A percentile compares a stretch with the other conserved stretches of the same genome.
Conservation (phyloP, 37 sponge, comb jelly and placozoan species). For the Amphimedon queenslandica region DNA sequence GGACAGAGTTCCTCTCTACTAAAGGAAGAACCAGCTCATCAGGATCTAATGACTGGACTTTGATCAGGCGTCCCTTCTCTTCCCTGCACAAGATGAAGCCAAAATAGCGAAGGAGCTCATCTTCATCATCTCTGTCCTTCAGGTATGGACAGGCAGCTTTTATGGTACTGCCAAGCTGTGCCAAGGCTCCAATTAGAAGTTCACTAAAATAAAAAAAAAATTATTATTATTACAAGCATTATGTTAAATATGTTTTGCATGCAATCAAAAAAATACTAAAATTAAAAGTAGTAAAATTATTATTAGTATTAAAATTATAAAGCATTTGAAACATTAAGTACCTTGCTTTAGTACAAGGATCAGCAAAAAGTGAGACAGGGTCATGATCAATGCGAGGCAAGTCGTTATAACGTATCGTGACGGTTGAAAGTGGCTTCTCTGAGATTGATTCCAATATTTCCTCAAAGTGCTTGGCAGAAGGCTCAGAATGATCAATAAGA, state of each 20-base stretch:
- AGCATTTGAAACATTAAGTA: background rate
- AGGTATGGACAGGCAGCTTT: conserved; percentile 10
- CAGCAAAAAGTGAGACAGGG: conserved; percentile 37
- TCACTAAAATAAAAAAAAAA: conserved; percentile 4
- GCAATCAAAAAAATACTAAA: background rate
- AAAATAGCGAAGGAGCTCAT: conserved; percentile 22
- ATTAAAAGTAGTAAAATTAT: too few relatives aligned
- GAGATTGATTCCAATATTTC: too few relatives aligned
- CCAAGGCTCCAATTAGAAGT: conserved; percentile 18
- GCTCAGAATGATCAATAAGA: too few relatives aligned
- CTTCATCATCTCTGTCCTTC: conserved; percentile 34
- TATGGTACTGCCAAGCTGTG: conserved; percentile 17
- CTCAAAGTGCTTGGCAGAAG: too few relatives aligned
- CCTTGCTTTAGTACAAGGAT: conserved; percentile 28
- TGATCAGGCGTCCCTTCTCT: background rate
- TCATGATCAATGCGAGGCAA: conserved; percentile 10
- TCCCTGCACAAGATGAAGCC: conserved; percentile 10
- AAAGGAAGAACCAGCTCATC: background rate
- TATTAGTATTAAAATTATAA: too few relatives aligned
- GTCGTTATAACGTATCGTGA: conserved; percentile 25
- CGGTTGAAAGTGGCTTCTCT: conserved; percentile 8
- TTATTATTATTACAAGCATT: background rate
- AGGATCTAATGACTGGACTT: background rate
- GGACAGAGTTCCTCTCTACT: background rate
- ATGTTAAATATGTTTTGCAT: background rate